Evolutionary conservation across 1,140 invertebrate species (phyloP), one percentile per base, ranked within the genome.

Genomic region (Lordiphosa mommai): DNA sequence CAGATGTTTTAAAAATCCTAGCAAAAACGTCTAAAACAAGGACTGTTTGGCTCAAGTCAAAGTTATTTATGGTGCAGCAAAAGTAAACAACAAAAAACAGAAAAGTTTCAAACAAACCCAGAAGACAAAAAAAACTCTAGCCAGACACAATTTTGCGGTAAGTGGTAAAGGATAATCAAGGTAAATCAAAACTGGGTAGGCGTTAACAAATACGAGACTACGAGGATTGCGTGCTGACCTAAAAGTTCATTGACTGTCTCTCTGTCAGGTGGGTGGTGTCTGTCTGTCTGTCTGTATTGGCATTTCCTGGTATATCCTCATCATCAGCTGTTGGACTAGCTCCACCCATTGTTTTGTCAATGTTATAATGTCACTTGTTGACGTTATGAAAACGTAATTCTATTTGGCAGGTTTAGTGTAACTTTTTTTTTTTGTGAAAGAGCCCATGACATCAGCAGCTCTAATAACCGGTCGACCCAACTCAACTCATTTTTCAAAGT

Each of bases 361-460:
- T 76, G 71, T 66, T 65, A 66, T 49, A 72, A 68, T 77, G 53
- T 77, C 72, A 66, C 61, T 71, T 72, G 49, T 33, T 56, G 47
- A 20, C 29, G 47, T 49, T 69, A 43, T 53, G 53, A 51, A 72
- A 67, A 57, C 44, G 61, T 36, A 8, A 43, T 12, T 23, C 46
- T 36, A 33, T 51, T 40, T 51, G 27, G 46, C 56, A 58, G 63
- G 68, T 69, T 63, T 55, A 59, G 40, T 57, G 52, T 64, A 71
- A 55, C 57, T 38, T 61, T 10, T 67, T 16, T 43, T 32, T 47
- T 29, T 29, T 12, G 32, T 43, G 14, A 33, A 29, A 38, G 46
- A 47, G 51, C 33, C 73, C 67, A 82, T 82, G 76, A 82, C 76
- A 82, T 82, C 76, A 82, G 76, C 76, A 82, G 76, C 71, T 76